Base-by-base conservation (phyloP, 2,113 vertebrate genomes). In the Edolisoma coerulescens region DNA sequence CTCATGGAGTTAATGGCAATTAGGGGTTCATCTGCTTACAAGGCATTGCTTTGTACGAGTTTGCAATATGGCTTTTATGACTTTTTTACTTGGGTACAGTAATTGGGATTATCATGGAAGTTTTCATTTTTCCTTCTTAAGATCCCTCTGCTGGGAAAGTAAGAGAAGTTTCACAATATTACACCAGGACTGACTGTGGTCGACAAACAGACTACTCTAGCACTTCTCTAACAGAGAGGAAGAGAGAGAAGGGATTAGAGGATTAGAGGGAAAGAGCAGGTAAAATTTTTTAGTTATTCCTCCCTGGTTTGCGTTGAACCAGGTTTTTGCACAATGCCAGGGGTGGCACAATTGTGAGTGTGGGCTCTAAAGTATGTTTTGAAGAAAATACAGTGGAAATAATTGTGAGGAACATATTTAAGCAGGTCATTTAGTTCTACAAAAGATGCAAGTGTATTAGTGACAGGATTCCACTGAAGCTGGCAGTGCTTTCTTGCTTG, bases 121-220 rank as follows among this genome's bases (percentile, higher is more conserved):
- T 59, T 82, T 52, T 65, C 10, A 10, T 39, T 80, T 65, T 74
- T 85, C 41, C 39, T 90, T 81, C 27, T 71, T 35, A 81, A 74
- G 77, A 94, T 96, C 87, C 74, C 61, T 94, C 84, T 94, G 84
- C 92, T 95, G 87, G 84, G 84, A 70, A 87, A 87, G 13, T 76
- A 49, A 76, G 50, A 93, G 90, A 59, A 74, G 52, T 85, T 90
- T 76, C 50, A 57, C 44, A 56, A 35, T 7, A 24, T 8, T 39
- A 3, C 7, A 13, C 8, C 5, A 57, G 50, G 64, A 13, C 33
- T 85, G 54, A 32, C 30, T 41, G 63, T 61, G n/a, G 8, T 54
- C 70, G 45, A 37, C 37, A 76, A 23, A 19, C 15, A 64, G 45
- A 60, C 27, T 42, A 5, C 33, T 74, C 26, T 26, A 81, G 47